Evolutionary conservation across 2,113 vertebrate genomes (phyloP), one percentile per base, ranked within the genome.

Genomic region (Hydropotes inermis): DNA sequence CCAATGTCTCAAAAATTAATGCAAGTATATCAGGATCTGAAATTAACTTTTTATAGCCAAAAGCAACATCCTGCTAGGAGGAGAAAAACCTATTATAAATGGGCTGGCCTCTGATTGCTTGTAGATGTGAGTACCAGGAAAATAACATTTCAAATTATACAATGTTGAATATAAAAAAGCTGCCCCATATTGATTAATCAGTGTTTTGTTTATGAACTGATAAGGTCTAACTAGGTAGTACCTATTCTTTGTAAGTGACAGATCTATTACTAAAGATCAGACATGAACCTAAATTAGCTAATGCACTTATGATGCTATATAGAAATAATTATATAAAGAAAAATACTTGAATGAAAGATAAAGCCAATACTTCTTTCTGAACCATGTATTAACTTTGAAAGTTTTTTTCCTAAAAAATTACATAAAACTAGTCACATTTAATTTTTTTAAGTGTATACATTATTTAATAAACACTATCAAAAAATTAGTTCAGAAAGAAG

Each of bases 31-130:
- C 99, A 99, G 98, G 98, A 99, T 99, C 99, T 99, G 98, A 99
- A 99, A 99, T 99, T 99, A 99, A 99, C 99, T 99, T 99, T 98
- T 98, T 98, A 99, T 99, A 99, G 99, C 99, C 99, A 99, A 98
- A 97, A 99, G 99, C 99, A 98, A 99, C 97, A 98, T 99, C 99
- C 98, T 98, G 98, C 98, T 98, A 99, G 98, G 98, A 98, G 97
- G 96, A 97, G 96, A 88, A 95, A 99, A 99, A 99, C 98, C 98
- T 98, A 98, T 98, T 99, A 98, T 67, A 98, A 98, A 97, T 97
- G 97, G 92, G 93, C 97, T 98, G 97, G 98, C 96, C 99, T 97
- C 97, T 99, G 98, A 98, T 96, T 97, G 97, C 98, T 98, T 89
- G 70, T 94, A 98, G 98, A 99, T 98, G 78, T 98, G 98, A 98